Evolutionary conservation across 2,888 invertebrate species (phyloP), one percentile per base, ranked within the genome.

Genomic region (Spodoptera littoralis): DNA sequence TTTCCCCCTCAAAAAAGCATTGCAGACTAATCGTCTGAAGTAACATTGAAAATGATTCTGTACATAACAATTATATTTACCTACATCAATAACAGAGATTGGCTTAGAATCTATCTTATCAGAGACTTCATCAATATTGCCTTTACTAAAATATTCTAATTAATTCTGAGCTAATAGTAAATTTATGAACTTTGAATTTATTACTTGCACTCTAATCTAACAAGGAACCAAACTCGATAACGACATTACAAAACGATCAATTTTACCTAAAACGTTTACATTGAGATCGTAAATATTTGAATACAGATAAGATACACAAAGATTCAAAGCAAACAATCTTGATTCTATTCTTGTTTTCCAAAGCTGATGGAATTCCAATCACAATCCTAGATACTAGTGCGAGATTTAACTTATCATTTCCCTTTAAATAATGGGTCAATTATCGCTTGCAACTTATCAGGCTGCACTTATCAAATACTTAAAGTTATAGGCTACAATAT

Each of bases 381-480:
- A 73, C 67, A 73, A 55, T 65, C 49, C 56, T 63, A 75, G 78
- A 81, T 81, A 83, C 69, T 60, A 59, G 52, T 66, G 47, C 58
- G 66, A 82, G 82, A 81, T 82, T 81, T 79, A 78, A 81, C 74
- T 84, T 86, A 88, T 87, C 87, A 84, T 77, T 83, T 77, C 62
- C 77, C 73, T 76, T 84, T 86, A 90, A 91, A 87, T 90, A 90
- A 90, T 88, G 86, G 80, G 79, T 86, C 88, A 90, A 90, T 91
- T 91, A 91, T 89, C 87, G 75, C 77, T 77, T 73, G 69, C 69
- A 79, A 81, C 81, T 82, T 89, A 89, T 90, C 88, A 73, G 73
- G 65, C 81, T 81, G 73, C 84, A 84, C 86, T 87, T 87, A 90
- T 90, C 86, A 84, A 88, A 86, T 83, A 77, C 80, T 82, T 79